A percentile compares a stretch with the other conserved stretches of the same genome.
Evolutionary conservation across 2,797 vertebrate species (phyloP).

Genomic region (Petrocephalus sullivani): DNA sequence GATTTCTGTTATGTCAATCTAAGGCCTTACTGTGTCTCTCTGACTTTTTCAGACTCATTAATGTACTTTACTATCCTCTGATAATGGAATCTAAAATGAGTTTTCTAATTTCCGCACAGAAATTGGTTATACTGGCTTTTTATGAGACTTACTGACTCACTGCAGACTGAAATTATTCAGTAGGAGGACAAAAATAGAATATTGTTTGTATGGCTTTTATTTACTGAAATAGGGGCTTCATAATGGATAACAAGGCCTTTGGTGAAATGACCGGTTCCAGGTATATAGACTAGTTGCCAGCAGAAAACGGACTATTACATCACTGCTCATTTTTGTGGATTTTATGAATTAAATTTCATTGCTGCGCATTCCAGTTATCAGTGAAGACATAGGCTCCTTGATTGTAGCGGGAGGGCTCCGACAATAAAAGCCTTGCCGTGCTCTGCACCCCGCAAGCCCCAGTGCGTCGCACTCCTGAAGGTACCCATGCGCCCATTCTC

Average conservation of each 20-base stretch:
- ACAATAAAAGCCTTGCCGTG: not conserved
- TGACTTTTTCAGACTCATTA: not conserved
- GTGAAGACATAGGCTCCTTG: not conserved
- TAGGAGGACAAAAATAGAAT: not conserved
- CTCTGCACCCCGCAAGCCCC: not conserved
- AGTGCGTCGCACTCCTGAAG: slow-evolving; percentile 5
- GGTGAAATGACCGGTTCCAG: not conserved
- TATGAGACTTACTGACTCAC: not conserved
- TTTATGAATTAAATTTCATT: not conserved
- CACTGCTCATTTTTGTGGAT: not conserved
- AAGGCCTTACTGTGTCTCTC: not conserved
- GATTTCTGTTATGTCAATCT: not conserved
- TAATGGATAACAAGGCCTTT: not conserved
- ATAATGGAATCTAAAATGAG: slow-evolving; percentile 12
- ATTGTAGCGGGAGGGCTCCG: not conserved
- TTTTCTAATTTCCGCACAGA: not conserved
- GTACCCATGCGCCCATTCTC: not conserved
- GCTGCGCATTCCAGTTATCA: not conserved
- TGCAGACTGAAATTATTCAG: not conserved
- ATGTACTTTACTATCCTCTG: not conserved
- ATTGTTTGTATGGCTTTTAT: not conserved
- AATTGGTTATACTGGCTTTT: not conserved
- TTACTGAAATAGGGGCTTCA: not conserved
- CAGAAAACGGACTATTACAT: not conserved
- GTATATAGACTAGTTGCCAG: not conserved